Conservation (phyloP, 2,888 invertebrate species). For the Oligia strigilis region DNA sequence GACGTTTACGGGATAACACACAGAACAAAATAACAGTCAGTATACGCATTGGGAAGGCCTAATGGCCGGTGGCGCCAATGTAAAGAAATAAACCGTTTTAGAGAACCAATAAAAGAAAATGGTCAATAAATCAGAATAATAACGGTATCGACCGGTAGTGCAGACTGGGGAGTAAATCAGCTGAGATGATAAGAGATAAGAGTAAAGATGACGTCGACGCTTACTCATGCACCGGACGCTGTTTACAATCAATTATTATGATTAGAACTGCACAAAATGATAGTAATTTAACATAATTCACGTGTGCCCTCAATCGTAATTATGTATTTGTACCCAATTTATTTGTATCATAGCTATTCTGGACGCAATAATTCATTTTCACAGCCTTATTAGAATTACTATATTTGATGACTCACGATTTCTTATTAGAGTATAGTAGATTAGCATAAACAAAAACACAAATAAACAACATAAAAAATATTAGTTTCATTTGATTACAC, state of each 20-base stretch:
- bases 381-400: slow-evolving; percentile 4
- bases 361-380: slow-evolving; percentile 27
- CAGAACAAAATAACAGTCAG: neutral
- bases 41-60: neutral
- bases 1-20: neutral
- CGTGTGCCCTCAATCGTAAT: slow-evolving; percentile 41
- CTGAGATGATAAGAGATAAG: slow-evolving; percentile 58
- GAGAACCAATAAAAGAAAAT: neutral
- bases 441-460: neutral
- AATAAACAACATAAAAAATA: too few relatives aligned
- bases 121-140: slow-evolving; percentile 19
- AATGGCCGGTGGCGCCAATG: neutral
- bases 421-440: neutral
- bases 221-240: slow-evolving; percentile 42
- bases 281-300: slow-evolving; percentile 51
- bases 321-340: slow-evolving; percentile 18
- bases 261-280: slow-evolving; percentile 36
- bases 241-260: slow-evolving; percentile 56
- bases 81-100: neutral
- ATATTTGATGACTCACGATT: neutral
- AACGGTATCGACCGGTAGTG: slow-evolving; percentile 1
- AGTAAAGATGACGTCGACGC: slow-evolving; percentile 44
- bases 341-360: slow-evolving; percentile 30
- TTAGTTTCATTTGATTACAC: too few relatives aligned
- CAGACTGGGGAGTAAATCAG: slow-evolving; percentile 42